phyloP scores from a whole-genome alignment of 2,113 vertebrate genomes.

The Corythornis madagascariensis region DNA sequence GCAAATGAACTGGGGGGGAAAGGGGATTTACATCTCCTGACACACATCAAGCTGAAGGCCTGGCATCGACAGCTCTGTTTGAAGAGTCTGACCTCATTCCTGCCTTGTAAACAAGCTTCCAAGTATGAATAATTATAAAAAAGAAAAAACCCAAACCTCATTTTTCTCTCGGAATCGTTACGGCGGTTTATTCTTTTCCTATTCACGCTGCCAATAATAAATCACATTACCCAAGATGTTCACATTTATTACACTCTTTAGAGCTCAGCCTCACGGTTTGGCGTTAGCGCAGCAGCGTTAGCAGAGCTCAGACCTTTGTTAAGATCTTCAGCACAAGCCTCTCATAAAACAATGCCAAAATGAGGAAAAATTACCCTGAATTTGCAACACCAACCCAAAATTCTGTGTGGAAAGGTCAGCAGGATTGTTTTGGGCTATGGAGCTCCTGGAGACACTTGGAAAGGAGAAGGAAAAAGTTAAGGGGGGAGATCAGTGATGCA shows the following conservation, averaged over 20 bases:
- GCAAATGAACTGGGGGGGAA: not conserved
- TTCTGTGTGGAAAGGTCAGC: not conserved
- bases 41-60: not conserved
- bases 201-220: constrained; percentile 68
- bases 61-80: constrained; percentile 12
- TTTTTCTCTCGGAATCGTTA: constrained; percentile 67
- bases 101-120: constrained; percentile 49
- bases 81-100: constrained; percentile 65
- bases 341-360: not conserved
- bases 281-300: not conserved
- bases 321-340: not conserved
- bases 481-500: not conserved
- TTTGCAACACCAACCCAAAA: not conserved
- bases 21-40: constrained; percentile 15
- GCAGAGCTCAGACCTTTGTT: not conserved
- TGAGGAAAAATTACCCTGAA: not conserved
- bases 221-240: constrained; percentile 60
- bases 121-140: constrained; percentile 63
- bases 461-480: not conserved
- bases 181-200: constrained; percentile 68
- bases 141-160: not conserved
- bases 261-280: constrained; percentile 28
- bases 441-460: not conserved
- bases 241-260: constrained; percentile 70
- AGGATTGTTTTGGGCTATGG: not conserved